phyloP scores from a whole-genome alignment of 1,140 invertebrate genomes.

The Cydia splendana region DNA sequence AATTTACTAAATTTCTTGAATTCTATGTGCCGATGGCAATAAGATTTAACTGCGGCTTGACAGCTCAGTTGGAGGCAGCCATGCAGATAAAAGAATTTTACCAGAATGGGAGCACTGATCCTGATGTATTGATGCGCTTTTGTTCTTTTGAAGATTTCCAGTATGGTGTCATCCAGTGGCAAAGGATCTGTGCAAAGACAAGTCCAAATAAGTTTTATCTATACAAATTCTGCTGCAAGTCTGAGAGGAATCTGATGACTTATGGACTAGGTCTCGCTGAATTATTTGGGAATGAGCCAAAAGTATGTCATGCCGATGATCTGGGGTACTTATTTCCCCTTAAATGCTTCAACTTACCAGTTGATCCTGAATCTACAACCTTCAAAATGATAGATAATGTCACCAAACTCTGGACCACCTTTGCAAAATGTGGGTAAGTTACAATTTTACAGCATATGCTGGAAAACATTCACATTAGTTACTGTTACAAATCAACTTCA shows the following conservation, averaged over 20 bases:
- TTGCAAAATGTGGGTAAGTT: slow-evolving; percentile 57
- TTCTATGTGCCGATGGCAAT: slow-evolving; percentile 46
- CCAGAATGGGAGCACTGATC: slow-evolving; percentile 37
- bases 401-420: slow-evolving; percentile 56
- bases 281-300: slow-evolving; percentile 31
- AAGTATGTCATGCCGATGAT: slow-evolving; percentile 51
- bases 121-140: slow-evolving; percentile 40
- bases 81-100: slow-evolving; percentile 51
- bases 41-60: slow-evolving; percentile 34
- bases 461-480: not conserved
- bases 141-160: slow-evolving; percentile 40
- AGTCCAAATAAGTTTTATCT: slow-evolving; percentile 48
- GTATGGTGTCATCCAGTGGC: slow-evolving; percentile 40
- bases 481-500: too few relatives aligned
- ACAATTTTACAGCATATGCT: not conserved
- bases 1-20: slow-evolving; percentile 45
- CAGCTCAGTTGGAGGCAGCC: slow-evolving; percentile 45
- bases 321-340: slow-evolving; percentile 50
- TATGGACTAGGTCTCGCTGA: slow-evolving; percentile 32
- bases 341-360: slow-evolving; percentile 27
- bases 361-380: slow-evolving; percentile 39
- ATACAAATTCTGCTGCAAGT: slow-evolving; percentile 56
- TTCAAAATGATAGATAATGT: slow-evolving; percentile 50
- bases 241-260: slow-evolving; percentile 46
- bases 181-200: slow-evolving; percentile 40